Evolutionary conservation across 1,140 invertebrate species (phyloP).

Genomic region (Nasonia vitripennis): DNA sequence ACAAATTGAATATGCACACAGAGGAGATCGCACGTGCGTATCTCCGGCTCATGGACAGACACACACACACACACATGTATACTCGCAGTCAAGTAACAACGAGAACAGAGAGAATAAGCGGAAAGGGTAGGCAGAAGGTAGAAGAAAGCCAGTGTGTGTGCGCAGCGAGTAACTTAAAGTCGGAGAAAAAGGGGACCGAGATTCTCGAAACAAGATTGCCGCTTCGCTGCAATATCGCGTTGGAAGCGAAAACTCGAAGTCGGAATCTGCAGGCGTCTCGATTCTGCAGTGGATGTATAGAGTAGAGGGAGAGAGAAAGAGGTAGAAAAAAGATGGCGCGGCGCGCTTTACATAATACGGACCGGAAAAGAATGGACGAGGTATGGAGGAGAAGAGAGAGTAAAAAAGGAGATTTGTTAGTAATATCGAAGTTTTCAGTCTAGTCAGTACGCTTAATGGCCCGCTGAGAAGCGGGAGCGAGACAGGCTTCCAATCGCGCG

Average conservation of each 20-base stretch:
- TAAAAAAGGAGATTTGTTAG: constrained; percentile 58
- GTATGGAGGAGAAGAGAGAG: constrained; percentile 43
- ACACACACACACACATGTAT: background rate
- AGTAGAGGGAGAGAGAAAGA: constrained; percentile 7
- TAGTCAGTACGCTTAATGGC: constrained; percentile 73
- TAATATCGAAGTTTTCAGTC: constrained; percentile 62
- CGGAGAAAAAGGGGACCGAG: background rate
- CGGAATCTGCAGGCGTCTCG: background rate
- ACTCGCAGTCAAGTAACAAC: background rate
- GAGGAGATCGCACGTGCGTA: background rate
- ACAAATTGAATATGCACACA: background rate
- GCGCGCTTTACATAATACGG: constrained; percentile 21
- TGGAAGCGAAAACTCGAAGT: background rate
- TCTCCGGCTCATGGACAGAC: too few species aligned
- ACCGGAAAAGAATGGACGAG: background rate
- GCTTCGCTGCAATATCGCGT: background rate
- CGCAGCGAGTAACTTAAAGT: background rate
- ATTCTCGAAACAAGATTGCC: background rate
- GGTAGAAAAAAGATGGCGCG: constrained; percentile 2
- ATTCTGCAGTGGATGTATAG: background rate
- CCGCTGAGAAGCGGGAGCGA: constrained; percentile 68
- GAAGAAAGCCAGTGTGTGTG: background rate
- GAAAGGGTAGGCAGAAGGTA: background rate
- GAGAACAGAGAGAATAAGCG: background rate
- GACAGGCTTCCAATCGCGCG: constrained; percentile 58